These are phyloP conservation scores for Opisthocomus hoazin DNA, from an alignment of 2,113 vertebrate genomes.

Conservation along the genomic window DNA sequence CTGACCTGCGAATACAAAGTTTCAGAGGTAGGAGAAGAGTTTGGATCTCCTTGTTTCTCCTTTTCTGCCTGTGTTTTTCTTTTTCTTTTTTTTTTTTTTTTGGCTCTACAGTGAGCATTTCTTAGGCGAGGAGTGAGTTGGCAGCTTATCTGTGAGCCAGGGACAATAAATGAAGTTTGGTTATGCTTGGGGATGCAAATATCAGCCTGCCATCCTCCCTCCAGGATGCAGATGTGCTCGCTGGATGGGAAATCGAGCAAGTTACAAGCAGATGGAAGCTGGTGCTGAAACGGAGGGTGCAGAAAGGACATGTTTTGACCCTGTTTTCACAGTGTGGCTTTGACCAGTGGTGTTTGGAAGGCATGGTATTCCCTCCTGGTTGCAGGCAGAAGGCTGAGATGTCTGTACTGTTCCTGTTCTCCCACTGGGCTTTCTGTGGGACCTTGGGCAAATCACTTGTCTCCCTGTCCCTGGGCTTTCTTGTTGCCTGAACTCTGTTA, in stretches of 20 bases:
- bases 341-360: neutral
- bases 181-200: neutral
- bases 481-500: neutral
- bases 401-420: neutral
- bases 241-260: neutral
- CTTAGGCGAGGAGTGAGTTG: neutral
- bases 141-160: neutral
- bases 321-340: neutral
- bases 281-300: neutral
- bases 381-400: neutral
- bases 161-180: neutral
- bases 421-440: neutral
- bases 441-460: neutral
- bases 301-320: neutral
- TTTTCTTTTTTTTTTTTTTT: neutral
- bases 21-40: constrained; percentile 81
- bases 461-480: neutral
- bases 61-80: neutral
- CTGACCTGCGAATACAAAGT: constrained; percentile 85
- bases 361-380: neutral
- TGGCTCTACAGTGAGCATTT: neutral
- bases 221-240: neutral
- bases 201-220: neutral
- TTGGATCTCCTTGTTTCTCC: neutral
- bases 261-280: neutral